Evolutionary conservation across 2,888 invertebrate genomes (phyloP).

Genomic region (Netelia melanura): DNA sequence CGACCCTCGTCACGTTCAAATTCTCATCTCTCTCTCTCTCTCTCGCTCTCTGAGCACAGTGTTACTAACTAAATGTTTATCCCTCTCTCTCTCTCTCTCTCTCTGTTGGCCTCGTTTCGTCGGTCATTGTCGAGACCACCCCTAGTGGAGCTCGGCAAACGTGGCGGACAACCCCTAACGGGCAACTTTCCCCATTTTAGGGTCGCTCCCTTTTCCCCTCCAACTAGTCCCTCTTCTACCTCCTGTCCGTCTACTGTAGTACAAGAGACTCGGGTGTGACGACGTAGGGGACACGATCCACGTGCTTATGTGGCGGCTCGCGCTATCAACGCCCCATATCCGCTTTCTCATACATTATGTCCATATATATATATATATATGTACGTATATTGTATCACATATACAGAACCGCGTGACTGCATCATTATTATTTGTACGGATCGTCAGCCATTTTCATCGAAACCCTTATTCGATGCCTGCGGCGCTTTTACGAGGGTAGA

Average conservation of each 20-base stretch:
- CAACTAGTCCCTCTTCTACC: neutral
- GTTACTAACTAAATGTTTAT: neutral
- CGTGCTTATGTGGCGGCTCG: conserved; percentile 59
- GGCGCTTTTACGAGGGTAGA: conserved; percentile 44
- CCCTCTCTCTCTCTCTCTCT: conserved; percentile 34
- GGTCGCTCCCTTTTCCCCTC: conserved; percentile 42
- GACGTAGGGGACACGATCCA: conserved; percentile 41
- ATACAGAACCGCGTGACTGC: conserved; percentile 55
- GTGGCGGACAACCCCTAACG: conserved; percentile 64
- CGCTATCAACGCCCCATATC: conserved; percentile 69
- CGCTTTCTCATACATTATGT: conserved; percentile 41
- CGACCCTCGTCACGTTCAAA: conserved; percentile 62
- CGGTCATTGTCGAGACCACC: conserved; percentile 69
- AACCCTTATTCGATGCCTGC: conserved; percentile 45
- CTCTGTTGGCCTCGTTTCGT: conserved; percentile 52
- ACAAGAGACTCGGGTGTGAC: conserved; percentile 13
- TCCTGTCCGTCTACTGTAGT: too few species aligned
- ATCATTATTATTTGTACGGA: conserved; percentile 64
- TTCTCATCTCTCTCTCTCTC: conserved; percentile 31
- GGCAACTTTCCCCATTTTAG: conserved; percentile 58
- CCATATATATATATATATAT: neutral
- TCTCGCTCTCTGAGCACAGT: conserved; percentile 24
- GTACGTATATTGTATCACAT: conserved; percentile 31
- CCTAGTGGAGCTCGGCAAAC: conserved; percentile 51
- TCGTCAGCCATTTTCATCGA: conserved; percentile 56